Evolutionary conservation across 1,140 invertebrate genomes (phyloP).

Genomic region (Drosophila burlai): DNA sequence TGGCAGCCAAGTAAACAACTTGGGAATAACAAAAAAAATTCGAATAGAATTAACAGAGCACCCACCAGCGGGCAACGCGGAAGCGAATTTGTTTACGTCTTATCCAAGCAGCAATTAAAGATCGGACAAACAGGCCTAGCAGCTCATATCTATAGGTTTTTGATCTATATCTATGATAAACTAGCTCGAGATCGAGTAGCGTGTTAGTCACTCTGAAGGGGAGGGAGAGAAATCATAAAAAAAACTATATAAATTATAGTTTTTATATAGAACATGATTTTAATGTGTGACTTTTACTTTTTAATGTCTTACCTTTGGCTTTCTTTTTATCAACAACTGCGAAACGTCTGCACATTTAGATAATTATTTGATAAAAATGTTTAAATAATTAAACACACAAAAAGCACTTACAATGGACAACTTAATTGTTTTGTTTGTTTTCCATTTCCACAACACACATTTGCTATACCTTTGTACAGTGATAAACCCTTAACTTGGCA

Average conservation of each 20-base stretch:
- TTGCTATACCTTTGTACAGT: background rate
- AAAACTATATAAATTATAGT: background rate
- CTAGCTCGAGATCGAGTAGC: background rate
- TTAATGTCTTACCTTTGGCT: background rate
- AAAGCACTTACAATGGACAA: background rate
- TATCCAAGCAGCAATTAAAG: slow-evolving; percentile 32
- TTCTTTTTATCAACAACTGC: background rate
- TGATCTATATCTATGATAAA: slow-evolving; percentile 1
- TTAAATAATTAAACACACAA: background rate
- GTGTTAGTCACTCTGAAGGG: background rate
- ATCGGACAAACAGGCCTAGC: slow-evolving; percentile 17
- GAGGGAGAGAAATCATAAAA: background rate
- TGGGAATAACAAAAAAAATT: slow-evolving; percentile 44
- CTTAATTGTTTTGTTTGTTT: background rate
- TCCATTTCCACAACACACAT: background rate
- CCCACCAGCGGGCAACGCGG: slow-evolving; percentile 39
- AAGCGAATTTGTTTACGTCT: slow-evolving; percentile 49
- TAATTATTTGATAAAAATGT: background rate
- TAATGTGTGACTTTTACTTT: background rate
- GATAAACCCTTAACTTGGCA: background rate
- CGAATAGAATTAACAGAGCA: slow-evolving; percentile 10
- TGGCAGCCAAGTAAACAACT: slow-evolving; percentile 61
- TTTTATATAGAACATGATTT: background rate
- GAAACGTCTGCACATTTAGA: background rate
- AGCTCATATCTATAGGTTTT: slow-evolving; percentile 2